Conservation (phyloP, 2,888 invertebrate species). For the Eustalomyia histrio region DNA sequence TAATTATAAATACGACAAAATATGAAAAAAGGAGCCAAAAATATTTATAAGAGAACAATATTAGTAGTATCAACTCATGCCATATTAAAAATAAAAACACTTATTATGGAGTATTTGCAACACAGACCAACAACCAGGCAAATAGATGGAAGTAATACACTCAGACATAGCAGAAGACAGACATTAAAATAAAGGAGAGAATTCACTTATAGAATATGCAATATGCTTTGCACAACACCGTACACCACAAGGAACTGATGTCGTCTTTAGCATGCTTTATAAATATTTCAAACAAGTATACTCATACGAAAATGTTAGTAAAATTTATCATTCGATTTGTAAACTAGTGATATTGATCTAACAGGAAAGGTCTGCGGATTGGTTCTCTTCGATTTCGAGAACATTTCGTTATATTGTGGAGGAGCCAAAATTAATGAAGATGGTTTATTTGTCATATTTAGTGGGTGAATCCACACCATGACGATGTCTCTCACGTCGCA, state of each 20-base stretch:
- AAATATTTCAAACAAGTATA: not conserved
- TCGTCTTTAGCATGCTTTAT: not conserved
- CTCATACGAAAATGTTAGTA: not conserved
- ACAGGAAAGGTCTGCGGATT: too few relatives aligned
- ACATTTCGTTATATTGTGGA: too few relatives aligned
- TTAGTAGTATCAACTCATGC: constrained; percentile 16
- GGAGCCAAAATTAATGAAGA: too few relatives aligned
- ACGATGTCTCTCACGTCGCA: too few relatives aligned
- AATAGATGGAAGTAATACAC: not conserved
- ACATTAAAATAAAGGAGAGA: not conserved
- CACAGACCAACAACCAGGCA: not conserved
- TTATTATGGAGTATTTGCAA: not conserved
- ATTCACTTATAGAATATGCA: constrained; percentile 20
- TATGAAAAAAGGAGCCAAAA: constrained; percentile 4
- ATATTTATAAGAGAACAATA: constrained; percentile 16
- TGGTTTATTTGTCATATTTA: too few relatives aligned
- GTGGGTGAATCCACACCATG: too few relatives aligned
- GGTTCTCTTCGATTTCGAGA: too few relatives aligned
- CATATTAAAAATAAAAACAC: not conserved
- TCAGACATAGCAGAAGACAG: not conserved
- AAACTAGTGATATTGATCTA: too few relatives aligned
- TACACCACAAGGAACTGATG: constrained; percentile 18
- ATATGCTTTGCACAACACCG: constrained; percentile 12
- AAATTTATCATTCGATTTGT: not conserved
- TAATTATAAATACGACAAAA: constrained; percentile 7